These are phyloP conservation scores for Drosophila serrata DNA, from an alignment of 1,140 invertebrate species.

Conservation along the genomic window DNA sequence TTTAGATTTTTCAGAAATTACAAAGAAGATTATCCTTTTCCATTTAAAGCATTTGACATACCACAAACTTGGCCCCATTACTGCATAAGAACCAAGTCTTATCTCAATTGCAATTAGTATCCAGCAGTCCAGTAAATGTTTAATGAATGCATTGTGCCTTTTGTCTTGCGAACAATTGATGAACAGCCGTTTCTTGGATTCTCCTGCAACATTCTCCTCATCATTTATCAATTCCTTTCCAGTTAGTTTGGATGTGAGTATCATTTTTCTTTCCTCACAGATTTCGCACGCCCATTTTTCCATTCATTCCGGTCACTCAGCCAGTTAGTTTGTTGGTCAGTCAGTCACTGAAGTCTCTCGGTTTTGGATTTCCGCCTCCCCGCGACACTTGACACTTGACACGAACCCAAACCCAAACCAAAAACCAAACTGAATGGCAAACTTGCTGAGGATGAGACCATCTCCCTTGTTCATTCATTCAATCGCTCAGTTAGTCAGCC, in stretches of 20 bases:
- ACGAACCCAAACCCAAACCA: conserved; percentile 63
- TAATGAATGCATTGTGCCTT: conserved; percentile 55
- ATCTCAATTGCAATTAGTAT: conserved; percentile 44
- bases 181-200: conserved; percentile 17
- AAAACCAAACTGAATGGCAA: conserved; percentile 23
- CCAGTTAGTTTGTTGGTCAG: conserved; percentile 37
- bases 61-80: not conserved
- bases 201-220: conserved; percentile 46
- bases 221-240: conserved; percentile 76
- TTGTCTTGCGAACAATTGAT: conserved; percentile 43
- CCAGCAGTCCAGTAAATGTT: conserved; percentile 35
- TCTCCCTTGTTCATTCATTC: conserved; percentile 27
- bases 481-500: conserved; percentile 37
- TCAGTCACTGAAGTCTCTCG: conserved; percentile 24
- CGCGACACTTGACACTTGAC: conserved; percentile 68
- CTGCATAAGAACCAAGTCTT: conserved; percentile 1
- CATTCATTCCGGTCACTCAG: conserved; percentile 38
- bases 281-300: conserved; percentile 61
- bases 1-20: not conserved
- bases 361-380: conserved; percentile 71
- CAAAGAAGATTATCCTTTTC: too few species aligned
- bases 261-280: conserved; percentile 75
- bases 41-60: not conserved
- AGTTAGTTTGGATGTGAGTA: conserved; percentile 44
- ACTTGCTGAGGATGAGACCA: conserved; percentile 7